Evolutionary conservation across 92 coral and sea anemone genomes (phyloP), one percentile per base, ranked within the genome.

Genomic region (Nematostella vectensis): DNA sequence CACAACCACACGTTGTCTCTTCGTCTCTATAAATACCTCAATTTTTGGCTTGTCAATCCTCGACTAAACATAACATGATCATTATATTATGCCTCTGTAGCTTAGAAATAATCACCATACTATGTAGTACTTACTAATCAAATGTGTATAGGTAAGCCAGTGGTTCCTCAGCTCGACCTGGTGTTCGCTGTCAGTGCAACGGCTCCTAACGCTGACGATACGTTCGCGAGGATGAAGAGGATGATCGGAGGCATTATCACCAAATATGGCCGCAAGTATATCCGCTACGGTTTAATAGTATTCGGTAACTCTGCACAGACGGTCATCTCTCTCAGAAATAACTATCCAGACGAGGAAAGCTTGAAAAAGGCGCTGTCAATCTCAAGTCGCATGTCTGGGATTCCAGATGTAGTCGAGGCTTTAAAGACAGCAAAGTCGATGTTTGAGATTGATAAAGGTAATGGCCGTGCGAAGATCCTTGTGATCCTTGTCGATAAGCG

Each of bases 181-280:
- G 85, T 47, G 27, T 78, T 83, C 31, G 93, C 81, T 11, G 52
- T 83, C 57, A 75, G 85, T 23, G 78, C 85, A 9, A 40, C 71
- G 18, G 66, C 67, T 11, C 27, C 38, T 1, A 61, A 72, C n/a
- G 67, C 82, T 1, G 67, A 56, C 15, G 20, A 21, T 16, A 47
- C 61, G 1, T 83, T 83, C 53, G 56, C 55, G 21, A 52, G 54
- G 62, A 75, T 78, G 74, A 68, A 78, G 56, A 65, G 78, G 25
- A 65, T 63, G 1, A 67, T 80, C 2, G 68, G 63, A 10, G 29
- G 65, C 18, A 75, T 83, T 25, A 73, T 83, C 33, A 82, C 71
- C 33, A 55, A 68, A 48, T 75, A 72, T 47, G 80, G 83, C 25
- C 67, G 69, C 29, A 57, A 62, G 18, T 70, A 67, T 31, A 50